Evolutionary conservation across 2,888 invertebrate species (phyloP), one percentile per base, ranked within the genome.

Genomic region (Junonia oenone): DNA sequence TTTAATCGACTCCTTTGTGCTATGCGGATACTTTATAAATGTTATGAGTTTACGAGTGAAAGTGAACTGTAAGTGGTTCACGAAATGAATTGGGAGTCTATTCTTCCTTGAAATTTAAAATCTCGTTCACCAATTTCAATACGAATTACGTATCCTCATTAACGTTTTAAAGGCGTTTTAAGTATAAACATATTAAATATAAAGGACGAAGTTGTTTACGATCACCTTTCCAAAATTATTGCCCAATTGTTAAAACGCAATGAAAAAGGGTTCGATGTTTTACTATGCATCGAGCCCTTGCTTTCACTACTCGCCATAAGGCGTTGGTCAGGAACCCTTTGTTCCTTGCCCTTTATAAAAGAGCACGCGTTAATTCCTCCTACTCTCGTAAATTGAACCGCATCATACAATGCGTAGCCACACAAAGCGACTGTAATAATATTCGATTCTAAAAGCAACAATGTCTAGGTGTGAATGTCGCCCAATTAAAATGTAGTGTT

Each of bases 241-340:
- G 19, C 1, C 14, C 38, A 17, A 29, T 11, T 47, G 40, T 26
- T 13, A 8, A 43, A 40, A 22, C 27, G 11, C 33, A 40, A 40
- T 26, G 40, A 33, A 47, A 46, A 54, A 26, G 29, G 22, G 11
- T 40, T 40, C 17, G 11, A 31, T 47, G 40, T 48, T 40, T 26
- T n/a, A 31, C 40, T 31, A 33, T 47, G 46, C 15, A 33, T 47
- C 15, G 33, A 58, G 50, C 22, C 50, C 15, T 63, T 56, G 55
- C 63, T 59, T 59, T 61, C 37, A 56, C 51, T 49, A 35, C 22
- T 55, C 52, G 61, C 73, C 79, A 78, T 79, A 81, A 71, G 80
- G 81, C 65, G 75, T 66, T 50, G 66, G 69, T 72, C 74, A 73
- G 72, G 72, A 67, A 65, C 51, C 51, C 71, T 73, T 80, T 76